phyloP scores from a whole-genome alignment of 2,113 vertebrate genomes.

The Mormyrus lacerda region DNA sequence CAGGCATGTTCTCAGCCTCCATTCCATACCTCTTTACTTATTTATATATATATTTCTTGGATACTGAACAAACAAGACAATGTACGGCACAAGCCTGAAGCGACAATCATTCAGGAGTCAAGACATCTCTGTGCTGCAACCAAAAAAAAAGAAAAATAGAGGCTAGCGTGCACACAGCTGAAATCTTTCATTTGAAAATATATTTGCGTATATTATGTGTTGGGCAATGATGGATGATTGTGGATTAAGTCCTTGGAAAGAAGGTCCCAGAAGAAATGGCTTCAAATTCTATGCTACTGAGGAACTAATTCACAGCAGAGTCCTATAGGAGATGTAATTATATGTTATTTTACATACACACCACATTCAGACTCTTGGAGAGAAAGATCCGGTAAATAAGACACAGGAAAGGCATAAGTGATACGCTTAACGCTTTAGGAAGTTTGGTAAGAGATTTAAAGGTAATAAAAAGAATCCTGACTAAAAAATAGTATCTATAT shows the following conservation, averaged over 20 bases:
- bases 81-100: background rate
- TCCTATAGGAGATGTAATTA: background rate
- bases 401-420: background rate
- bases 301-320: background rate
- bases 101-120: background rate
- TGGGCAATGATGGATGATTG: background rate
- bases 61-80: background rate
- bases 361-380: background rate
- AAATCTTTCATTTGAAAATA: conserved; percentile 1
- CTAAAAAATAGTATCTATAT: background rate
- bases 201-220: background rate
- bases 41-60: background rate
- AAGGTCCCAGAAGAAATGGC: background rate
- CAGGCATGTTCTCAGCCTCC: conserved; percentile 14
- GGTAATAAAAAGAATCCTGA: background rate
- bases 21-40: conserved; percentile 4
- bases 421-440: background rate
- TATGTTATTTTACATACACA: background rate
- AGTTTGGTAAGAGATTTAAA: background rate
- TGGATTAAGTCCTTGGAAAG: background rate
- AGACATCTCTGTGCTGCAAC: background rate
- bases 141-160: background rate
- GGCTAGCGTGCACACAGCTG: background rate
- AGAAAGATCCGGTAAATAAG: background rate
- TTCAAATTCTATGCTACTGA: background rate